phyloP scores from a whole-genome alignment of 2,888 invertebrate genomes.

The Lumbricus terrestris region DNA sequence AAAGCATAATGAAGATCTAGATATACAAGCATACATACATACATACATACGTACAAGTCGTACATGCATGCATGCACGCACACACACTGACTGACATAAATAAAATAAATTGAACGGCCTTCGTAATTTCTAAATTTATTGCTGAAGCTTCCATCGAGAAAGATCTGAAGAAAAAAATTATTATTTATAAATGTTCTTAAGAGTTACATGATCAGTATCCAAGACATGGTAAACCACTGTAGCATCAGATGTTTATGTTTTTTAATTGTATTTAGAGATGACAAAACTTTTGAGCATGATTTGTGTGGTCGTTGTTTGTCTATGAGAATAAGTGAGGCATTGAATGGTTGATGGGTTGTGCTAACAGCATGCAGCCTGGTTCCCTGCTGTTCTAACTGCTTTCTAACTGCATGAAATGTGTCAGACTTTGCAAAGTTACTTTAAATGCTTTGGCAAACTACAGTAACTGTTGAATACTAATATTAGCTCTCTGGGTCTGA shows the following conservation, averaged over 20 bases:
- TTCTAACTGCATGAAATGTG: conserved; percentile 3
- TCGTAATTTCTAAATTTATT: not conserved
- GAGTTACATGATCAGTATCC: not conserved
- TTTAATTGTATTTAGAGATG: not conserved
- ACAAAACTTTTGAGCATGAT: not conserved
- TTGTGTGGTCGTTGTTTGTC: not conserved
- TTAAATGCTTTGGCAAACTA: not conserved
- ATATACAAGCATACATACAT: too few relatives aligned
- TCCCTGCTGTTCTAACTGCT: conserved; percentile 3
- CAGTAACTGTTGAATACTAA: conserved; percentile 15
- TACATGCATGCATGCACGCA: too few relatives aligned
- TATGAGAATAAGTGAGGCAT: not conserved
- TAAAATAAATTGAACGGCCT: too few relatives aligned
- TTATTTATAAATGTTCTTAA: not conserved
- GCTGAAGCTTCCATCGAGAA: not conserved
- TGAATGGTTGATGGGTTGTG: not conserved
- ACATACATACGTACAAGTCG: too few relatives aligned
- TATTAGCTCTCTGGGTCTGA: too few relatives aligned
- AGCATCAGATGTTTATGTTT: not conserved
- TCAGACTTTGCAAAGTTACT: not conserved
- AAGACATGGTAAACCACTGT: not conserved
- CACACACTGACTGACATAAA: too few relatives aligned
- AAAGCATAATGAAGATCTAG: not conserved
- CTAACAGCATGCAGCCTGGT: not conserved
- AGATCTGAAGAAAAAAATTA: not conserved